Base-by-base conservation (phyloP, 2,113 vertebrate species). In the Canis aureus region DNA sequence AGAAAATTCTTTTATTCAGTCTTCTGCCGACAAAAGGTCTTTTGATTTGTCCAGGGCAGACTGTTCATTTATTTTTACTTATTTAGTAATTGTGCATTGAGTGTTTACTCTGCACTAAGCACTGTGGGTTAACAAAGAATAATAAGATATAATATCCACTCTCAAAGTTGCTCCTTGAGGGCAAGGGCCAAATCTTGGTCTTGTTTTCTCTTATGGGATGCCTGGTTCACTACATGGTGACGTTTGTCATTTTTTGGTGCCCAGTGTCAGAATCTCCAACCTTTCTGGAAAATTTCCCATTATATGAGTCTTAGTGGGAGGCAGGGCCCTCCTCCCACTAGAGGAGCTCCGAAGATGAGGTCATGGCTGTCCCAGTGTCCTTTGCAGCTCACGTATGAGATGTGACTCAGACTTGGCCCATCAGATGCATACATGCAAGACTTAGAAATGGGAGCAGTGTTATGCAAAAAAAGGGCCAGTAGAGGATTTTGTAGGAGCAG, bases 1-100 rank as follows among this genome's bases (percentile, higher is more conserved):
- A 22, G 32, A 86, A 57, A 92, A 49, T 97, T 74, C 35, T 92
- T 93, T 90, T 95, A 19, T 96, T 6, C 11, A 59, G 38, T 62
- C 15, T 7, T 8, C 38, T 87, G 38, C 5, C 69, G 79, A 27
- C 29, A 78, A 92, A 60, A 29, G 15, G 3, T 82, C 12, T 0
- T 93, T 85, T 86, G 51, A 80, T 92, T 95, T 92, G 25, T 84
- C 76, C 25, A 19, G 25, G 66, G 55, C 29, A 95, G 89, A 51
- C 8, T 64, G 25, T 88, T 80, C 25, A 86, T 90, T 92, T 92
- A 91, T 67, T 95, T 97, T 83, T 73, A 82, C 90, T 95, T 94
- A 67, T 84, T 95, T 95, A 90, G 81, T 43, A 74, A 93, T 55
- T 32, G 88, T 55, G 92, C 60, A 59, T 29, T 84, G 84, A 80